Evolutionary conservation across 2,113 vertebrate genomes (phyloP).

Genomic region (Sinocyclocheilus rhinocerous): DNA sequence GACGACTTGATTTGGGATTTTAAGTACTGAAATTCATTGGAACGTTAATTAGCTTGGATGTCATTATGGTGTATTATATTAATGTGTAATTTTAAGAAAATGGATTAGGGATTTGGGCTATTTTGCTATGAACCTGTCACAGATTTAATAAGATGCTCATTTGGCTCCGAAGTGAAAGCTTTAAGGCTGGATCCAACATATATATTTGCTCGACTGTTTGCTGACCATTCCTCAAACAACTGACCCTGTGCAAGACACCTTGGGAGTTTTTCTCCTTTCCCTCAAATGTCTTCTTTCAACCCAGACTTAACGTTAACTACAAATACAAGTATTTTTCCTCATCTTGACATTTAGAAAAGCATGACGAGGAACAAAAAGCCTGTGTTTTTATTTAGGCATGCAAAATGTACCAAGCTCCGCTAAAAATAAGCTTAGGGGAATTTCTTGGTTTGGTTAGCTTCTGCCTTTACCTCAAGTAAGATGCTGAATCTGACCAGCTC

Average conservation of each 20-base stretch:
- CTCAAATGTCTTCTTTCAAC: conserved; percentile 18
- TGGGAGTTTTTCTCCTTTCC: conserved; percentile 53
- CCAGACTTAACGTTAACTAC: conserved; percentile 67
- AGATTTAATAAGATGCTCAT: conserved; percentile 30
- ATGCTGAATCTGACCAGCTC: conserved; percentile 13
- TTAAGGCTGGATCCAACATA: conserved; percentile 63
- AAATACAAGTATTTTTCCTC: conserved; percentile 51
- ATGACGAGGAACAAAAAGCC: conserved; percentile 60
- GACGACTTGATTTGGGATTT: conserved; percentile 49
- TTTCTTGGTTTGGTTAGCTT: conserved; percentile 63
- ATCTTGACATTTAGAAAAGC: conserved; percentile 61
- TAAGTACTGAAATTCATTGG: conserved; percentile 23
- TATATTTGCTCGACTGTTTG: conserved; percentile 73
- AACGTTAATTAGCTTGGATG: conserved; percentile 45
- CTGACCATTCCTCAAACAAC: conserved; percentile 58
- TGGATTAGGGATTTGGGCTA: conserved; percentile 8
- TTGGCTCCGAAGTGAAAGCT: conserved; percentile 23
- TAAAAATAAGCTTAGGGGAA: conserved; percentile 68
- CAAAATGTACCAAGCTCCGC: conserved; percentile 68
- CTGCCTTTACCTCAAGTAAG: conserved; percentile 61
- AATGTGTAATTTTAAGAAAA: conserved; percentile 30
- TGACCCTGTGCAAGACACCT: conserved; percentile 58
- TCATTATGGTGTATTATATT: conserved; percentile 35
- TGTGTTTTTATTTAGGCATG: conserved; percentile 68
- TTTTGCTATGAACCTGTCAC: conserved; percentile 14